Base-by-base conservation (phyloP, 2,113 vertebrate genomes). In the Apus apus region DNA sequence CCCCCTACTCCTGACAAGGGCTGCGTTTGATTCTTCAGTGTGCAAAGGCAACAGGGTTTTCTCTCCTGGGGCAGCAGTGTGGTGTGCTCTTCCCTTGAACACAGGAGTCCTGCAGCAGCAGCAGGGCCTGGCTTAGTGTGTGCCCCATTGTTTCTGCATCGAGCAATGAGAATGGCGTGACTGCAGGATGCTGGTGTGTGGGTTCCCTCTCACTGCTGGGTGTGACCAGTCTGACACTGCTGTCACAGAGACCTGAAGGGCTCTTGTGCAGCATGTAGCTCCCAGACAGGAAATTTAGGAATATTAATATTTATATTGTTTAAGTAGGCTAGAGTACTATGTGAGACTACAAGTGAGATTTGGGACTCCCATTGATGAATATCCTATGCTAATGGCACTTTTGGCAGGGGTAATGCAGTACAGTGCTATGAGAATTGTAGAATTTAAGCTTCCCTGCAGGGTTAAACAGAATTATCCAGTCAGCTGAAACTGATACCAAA, bases 31-130 rank as follows among this genome's bases (percentile, higher is more conserved):
- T 40, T 68, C 7, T 1, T 57, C 18, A 0, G 1, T 14, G 19
- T 18, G 64, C 68, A 7, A 19, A 16, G 22, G 21, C 65, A n/a
- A n/a, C n/a, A n/a, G n/a, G 54, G 12, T 13, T 58, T 40, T 29
- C 3, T 3, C 8, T 38, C 2, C 32, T 1, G 1, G 30, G 40
- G 15, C 22, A 30, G 46, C 1, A 1, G 19, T 6, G 2, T 23
- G 73, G 38, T 0, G 0, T 34, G 23, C 40, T 38, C 32, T 75
- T 58, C 23, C 36, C 67, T 3, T 7, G 14, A 38, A 26, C 17
- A 11, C 2, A 5, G 7, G 18, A 27, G 43, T 50, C 53, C 46
- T 11, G 22, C 21, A 27, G 73, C 19, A n/a, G 40, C 40, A 16
- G 27, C n/a, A 51, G 67, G 36, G 30, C n/a, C 29, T 34, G 36